phyloP scores from a whole-genome alignment of 64 coral and sea anemone genomes.

The Pachyseris speciosa region DNA sequence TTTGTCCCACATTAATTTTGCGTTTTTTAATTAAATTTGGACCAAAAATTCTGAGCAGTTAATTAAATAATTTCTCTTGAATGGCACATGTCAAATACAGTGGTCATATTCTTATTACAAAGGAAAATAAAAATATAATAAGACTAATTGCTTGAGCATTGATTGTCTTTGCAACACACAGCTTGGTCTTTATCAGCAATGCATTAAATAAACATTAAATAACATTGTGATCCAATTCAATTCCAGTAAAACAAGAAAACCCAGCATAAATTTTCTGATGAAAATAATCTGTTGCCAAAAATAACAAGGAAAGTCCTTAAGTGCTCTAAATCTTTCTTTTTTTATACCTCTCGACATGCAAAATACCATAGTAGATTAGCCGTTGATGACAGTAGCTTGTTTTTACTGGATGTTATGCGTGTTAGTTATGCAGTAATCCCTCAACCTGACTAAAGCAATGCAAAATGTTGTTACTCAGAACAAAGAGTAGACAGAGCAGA shows the following conservation, averaged over 20 bases:
- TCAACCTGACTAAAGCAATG: background rate
- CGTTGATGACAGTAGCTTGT: background rate
- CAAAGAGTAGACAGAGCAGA: background rate
- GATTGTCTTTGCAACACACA: background rate
- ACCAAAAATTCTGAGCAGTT: background rate
- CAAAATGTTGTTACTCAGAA: background rate
- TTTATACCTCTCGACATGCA: background rate
- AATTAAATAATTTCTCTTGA: background rate
- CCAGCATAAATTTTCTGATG: background rate
- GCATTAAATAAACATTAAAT: constrained; percentile 5
- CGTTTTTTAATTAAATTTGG: background rate
- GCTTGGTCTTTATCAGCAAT: background rate
- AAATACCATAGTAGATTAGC: constrained; percentile 25
- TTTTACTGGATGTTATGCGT: background rate
- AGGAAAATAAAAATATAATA: background rate
- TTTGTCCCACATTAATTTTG: background rate
- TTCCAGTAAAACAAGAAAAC: background rate
- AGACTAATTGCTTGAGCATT: background rate
- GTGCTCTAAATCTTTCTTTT: background rate
- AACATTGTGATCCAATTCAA: background rate
- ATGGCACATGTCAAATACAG: background rate
- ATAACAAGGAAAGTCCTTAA: background rate
- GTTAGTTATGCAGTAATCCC: background rate
- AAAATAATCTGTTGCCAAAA: background rate
- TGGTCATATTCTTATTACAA: background rate